Base-by-base conservation (phyloP, 2,797 vertebrate genomes). In the Taeniopygia guttata region DNA sequence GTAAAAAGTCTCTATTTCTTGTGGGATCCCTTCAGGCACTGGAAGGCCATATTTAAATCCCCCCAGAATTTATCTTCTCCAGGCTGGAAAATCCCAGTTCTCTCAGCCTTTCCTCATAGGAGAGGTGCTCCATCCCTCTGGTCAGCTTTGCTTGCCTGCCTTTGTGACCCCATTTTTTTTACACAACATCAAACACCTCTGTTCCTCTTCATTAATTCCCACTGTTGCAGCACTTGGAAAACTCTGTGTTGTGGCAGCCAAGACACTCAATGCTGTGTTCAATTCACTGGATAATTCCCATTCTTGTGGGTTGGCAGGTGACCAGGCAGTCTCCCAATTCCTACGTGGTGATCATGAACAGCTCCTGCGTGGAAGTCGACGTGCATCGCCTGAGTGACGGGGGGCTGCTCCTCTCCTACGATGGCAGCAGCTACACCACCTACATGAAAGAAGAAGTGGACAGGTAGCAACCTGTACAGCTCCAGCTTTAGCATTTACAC, bases 381-480 rank as follows among this genome's bases (percentile, higher is more conserved):
- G 99, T 99, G 52, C 99, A 99, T 84, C 98, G 99, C 2, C 98
- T 99, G 85, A 99, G 99, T 9, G 99, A 99, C 1, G 99, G 99
- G 12, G 99, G 99, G 5, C 97, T 99, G 70, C 96, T 99, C 82
- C 97, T 99, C 27, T 99, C 99, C 51, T 99, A 99, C 2, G 99
- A 99, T 3, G 99, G 99, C 64, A 99, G 99, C 97, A 99, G 99
- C 97, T 99, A 99, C 69, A 99, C 99, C 46, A 99, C 99, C 4
- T 99, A 99, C 98, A 99, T 99, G 99, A 99, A 99, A 72, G 99
- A 99, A 78, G 99, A 99, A 96, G 98, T 99, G 64, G 99, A 99
- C 97, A 98, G 99, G 99, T 99, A 94, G 38, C 18, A 34, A 11
- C 42, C 58, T 32, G 7, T 27, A 4, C 54, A 81, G 43, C 21